These are phyloP conservation scores for Muntiacus muntjak DNA, from an alignment of 2,113 vertebrate species.

Conservation along the genomic window DNA sequence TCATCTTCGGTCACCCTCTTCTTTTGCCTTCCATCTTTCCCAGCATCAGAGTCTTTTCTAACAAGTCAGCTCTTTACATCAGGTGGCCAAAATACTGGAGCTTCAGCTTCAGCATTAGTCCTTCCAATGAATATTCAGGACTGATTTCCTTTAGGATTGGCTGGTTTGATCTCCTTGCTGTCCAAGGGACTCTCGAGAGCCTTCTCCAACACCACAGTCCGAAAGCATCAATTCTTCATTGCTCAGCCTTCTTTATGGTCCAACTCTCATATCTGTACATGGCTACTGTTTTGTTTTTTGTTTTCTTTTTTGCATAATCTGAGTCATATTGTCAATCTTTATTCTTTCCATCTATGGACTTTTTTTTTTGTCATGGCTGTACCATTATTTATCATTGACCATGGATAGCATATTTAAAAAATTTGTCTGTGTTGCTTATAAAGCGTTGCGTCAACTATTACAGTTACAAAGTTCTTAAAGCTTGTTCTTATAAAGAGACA, in stretches of 20 bases:
- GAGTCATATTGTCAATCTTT: neutral
- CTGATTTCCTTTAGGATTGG: neutral
- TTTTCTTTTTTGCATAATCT: neutral
- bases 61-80: neutral
- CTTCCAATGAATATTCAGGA: neutral
- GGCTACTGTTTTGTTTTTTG: neutral
- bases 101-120: neutral
- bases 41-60: neutral
- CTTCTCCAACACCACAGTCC: neutral
- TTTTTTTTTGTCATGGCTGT: neutral
- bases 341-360: neutral
- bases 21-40: neutral
- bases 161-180: neutral
- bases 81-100: neutral
- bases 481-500: neutral
- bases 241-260: neutral
- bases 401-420: neutral
- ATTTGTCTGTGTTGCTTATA: neutral
- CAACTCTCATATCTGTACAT: neutral
- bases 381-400: neutral
- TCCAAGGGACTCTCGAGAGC: neutral
- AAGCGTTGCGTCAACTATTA: neutral
- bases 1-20: neutral
- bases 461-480: neutral
- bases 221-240: neutral